Evolutionary conservation across 2,888 invertebrate genomes (phyloP), one percentile per base, ranked within the genome.

Genomic region (Lasius fuliginosus): DNA sequence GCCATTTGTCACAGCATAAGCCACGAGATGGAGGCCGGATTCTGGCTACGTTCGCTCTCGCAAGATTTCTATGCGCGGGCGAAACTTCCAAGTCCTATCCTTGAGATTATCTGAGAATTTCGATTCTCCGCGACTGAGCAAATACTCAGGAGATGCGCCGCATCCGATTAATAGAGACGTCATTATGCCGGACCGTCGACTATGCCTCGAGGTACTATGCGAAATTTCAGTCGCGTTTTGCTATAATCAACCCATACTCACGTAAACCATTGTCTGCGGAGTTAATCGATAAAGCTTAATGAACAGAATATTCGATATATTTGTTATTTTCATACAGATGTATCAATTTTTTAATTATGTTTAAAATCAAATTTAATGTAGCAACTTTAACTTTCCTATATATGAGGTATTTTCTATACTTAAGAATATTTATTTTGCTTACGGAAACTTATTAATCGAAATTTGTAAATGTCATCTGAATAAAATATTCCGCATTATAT

Each of bases 1-100:
- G 85, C 85, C 89, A 90, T 92, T 92, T 90, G 90, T 91, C 91
- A 92, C 83, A 40, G 85, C 77, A 84, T 91, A 90, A 90, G 88
- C 88, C 86, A 86, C 53, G 85, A 85, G 86, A 86, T 76, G 85
- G 89, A 85, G 46, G 75, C 81, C 73, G 71, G 83, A 90, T 88
- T 84, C 67, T 64, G 76, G n/a, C 82, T 69, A 49, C 87, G 84
- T 58, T 53, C 42, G 56, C 33, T 77, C 84, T 85, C 84, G 82
- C 23, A 69, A 74, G 87, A 87, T 88, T 87, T 83, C 69, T 40
- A 81, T 36, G 86, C 60, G 65, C 85, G 53, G 85, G 82, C 83
- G 88, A 90, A 88, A 89, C 77, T 88, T 73, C 60, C 85, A 76
- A 69, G 77, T 71, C 73, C 73, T 62, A 75, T 71, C 83, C 30